Evolutionary conservation across 2,113 vertebrate genomes (phyloP).

Genomic region (Lamprotornis superbus): DNA sequence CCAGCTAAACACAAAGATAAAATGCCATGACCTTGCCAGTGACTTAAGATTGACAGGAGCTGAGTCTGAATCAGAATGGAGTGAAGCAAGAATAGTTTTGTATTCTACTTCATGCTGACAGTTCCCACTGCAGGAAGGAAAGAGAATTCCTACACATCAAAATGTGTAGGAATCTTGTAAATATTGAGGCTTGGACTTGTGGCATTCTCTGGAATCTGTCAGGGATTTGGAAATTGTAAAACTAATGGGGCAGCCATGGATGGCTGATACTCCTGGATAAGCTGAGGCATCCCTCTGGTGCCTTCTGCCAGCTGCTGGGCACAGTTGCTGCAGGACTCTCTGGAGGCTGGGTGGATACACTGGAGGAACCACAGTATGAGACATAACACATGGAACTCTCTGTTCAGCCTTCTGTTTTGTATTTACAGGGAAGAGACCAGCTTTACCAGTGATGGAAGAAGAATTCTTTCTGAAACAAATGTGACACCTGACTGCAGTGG

Average conservation of each 20-base stretch:
- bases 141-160: neutral
- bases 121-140: neutral
- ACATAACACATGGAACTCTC: neutral
- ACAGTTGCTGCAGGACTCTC: neutral
- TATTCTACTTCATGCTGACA: neutral
- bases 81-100: neutral
- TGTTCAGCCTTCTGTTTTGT: neutral
- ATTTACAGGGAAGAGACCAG: neutral
- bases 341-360: neutral
- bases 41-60: neutral
- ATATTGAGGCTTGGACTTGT: neutral
- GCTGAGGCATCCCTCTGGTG: neutral
- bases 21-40: neutral
- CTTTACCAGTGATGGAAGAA: neutral
- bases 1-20: neutral
- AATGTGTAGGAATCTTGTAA: neutral
- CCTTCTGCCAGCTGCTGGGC: neutral
- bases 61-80: neutral
- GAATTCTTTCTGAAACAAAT: neutral
- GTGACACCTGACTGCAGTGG: neutral
- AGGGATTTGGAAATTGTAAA: neutral
- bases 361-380: neutral
- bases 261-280: neutral
- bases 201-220: neutral
- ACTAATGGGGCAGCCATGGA: neutral